phyloP scores from a whole-genome alignment of 1,140 invertebrate genomes.

The Papilio glaucus region DNA sequence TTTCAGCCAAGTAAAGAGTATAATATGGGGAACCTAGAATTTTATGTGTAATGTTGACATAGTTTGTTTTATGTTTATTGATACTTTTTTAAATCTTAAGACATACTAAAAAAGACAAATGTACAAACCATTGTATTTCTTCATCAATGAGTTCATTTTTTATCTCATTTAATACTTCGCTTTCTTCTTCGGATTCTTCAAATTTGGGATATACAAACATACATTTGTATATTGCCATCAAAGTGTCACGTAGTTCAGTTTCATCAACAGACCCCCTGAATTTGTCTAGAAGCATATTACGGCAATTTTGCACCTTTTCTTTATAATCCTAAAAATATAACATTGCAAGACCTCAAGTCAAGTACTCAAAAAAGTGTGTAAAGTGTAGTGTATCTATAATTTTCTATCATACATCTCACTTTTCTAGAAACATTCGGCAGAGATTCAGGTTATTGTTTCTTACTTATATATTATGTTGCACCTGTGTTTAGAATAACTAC shows the following conservation, averaged over 20 bases:
- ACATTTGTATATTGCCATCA: slow-evolving; percentile 67
- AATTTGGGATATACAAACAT: slow-evolving; percentile 57
- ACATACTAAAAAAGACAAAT: slow-evolving; percentile 2
- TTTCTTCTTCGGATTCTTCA: slow-evolving; percentile 53
- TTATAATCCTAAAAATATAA: slow-evolving; percentile 66
- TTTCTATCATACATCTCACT: too few species aligned
- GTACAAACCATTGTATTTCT: slow-evolving; percentile 70
- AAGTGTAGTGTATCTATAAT: too few species aligned
- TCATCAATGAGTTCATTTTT: slow-evolving; percentile 71
- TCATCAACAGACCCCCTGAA: slow-evolving; percentile 54
- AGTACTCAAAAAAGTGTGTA: too few species aligned
- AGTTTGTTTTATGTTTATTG: not conserved
- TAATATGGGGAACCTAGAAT: too few species aligned
- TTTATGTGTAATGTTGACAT: too few species aligned
- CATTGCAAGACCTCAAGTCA: too few species aligned
- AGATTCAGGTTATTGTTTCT: too few species aligned
- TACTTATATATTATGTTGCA: too few species aligned
- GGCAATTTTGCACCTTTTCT: slow-evolving; percentile 66
- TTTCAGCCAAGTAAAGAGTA: too few species aligned
- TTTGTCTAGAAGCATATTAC: slow-evolving; percentile 63
- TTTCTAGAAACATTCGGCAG: too few species aligned
- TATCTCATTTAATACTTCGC: slow-evolving; percentile 60
- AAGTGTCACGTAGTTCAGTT: slow-evolving; percentile 55
- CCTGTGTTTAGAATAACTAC: too few species aligned
- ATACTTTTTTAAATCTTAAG: not conserved